Evolutionary conservation across 2,797 vertebrate genomes (phyloP), one percentile per base, ranked within the genome.

Genomic region (Eutrigla gurnardus): DNA sequence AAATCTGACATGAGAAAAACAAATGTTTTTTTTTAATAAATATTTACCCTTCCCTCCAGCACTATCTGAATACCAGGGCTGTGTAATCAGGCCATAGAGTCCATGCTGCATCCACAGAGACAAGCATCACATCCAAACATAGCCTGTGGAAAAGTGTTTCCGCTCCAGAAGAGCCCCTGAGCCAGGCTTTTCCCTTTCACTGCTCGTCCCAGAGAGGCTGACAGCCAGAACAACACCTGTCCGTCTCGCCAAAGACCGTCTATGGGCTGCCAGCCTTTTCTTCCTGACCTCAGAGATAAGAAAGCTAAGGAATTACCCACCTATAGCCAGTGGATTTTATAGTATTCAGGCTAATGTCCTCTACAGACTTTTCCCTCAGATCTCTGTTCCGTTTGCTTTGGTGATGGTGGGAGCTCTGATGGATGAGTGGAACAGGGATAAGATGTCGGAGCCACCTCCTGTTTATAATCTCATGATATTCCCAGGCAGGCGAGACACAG

Each of bases 11-110:
- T 36, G 47, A 73, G 65, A 73, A 83, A 79, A 80, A 65, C 18
- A 74, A 72, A 75, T 54, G 4, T 37, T 70, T 80, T 52, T 55
- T 57, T 45, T 55, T 59, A 39, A 54, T n/a, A 7, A 39, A 81
- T 84, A 93, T 93, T 93, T 92, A 95, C 94, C 94, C 88, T 92
- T 93, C 85, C 90, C 91, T 90, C 85, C 87, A 90, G 89, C 89
- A 82, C 88, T 90, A 89, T 88, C 87, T 92, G 88, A 90, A 90
- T 76, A 88, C 80, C 88, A 88, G 87, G 86, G 82, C 84, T 86
- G 85, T 70, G 90, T 85, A 89, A 88, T 91, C 81, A 91, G 91
- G 89, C 87, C 89, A 86, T 78, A 77, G 70, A 88, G 81, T 91
- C 89, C 83, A 73, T 83, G 78, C 84, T 87, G 65, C 77, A 86